phyloP scores from a whole-genome alignment of 2,797 vertebrate genomes.

The Lacerta agilis region DNA sequence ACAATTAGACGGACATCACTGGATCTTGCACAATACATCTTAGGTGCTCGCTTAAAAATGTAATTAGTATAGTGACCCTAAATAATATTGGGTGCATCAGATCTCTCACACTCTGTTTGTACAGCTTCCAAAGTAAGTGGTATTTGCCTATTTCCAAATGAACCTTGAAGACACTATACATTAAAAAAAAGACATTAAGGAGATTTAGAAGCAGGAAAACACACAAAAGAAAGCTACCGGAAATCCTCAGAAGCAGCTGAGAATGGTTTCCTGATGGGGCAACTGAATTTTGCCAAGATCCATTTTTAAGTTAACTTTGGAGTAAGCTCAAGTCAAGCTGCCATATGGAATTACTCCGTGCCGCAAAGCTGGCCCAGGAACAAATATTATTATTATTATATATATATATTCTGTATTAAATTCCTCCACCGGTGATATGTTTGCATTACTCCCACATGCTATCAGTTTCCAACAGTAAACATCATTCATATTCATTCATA shows the following conservation, averaged over 20 bases:
- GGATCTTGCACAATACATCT: not conserved
- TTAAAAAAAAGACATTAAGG: not conserved
- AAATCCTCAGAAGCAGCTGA: constrained; percentile 71
- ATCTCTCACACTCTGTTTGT: constrained; percentile 5
- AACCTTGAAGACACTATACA: constrained; percentile 29
- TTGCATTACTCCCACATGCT: constrained; percentile 69
- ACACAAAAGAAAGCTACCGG: constrained; percentile 67
- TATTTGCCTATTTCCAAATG: constrained; percentile 17
- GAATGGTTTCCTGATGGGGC: constrained; percentile 75
- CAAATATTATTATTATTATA: constrained; percentile 71
- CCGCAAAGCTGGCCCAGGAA: constrained; percentile 70
- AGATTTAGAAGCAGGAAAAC: not conserved
- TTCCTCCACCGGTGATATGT: constrained; percentile 63
- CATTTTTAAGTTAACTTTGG: constrained; percentile 70
- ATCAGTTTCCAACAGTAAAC: constrained; percentile 73
- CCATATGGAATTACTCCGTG: constrained; percentile 77
- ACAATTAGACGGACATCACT: too few relatives aligned
- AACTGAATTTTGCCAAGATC: constrained; percentile 71
- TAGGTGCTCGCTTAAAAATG: too few relatives aligned
- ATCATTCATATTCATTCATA: constrained; percentile 66
- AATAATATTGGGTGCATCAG: not conserved
- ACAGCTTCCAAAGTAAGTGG: not conserved
- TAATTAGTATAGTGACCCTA: not conserved
- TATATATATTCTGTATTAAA: constrained; percentile 68
- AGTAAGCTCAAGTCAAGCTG: constrained; percentile 68